These are phyloP conservation scores for Papilio gigon DNA, from an alignment of 2,888 invertebrate genomes.

Conservation along the genomic window DNA sequence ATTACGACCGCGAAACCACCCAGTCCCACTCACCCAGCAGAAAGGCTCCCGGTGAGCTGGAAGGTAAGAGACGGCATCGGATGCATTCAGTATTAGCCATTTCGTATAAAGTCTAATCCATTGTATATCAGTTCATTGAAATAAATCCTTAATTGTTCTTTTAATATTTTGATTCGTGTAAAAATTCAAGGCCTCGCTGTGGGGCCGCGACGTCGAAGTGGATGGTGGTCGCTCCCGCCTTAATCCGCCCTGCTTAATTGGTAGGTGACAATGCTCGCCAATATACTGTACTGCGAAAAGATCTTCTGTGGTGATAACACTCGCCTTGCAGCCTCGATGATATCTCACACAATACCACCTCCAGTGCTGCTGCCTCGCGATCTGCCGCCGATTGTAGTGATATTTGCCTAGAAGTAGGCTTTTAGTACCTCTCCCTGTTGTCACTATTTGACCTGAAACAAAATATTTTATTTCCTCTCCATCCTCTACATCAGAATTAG, in stretches of 20 bases:
- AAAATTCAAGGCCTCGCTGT: not conserved
- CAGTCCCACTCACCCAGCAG: too few relatives aligned
- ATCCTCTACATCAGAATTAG: not conserved
- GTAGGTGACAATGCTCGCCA: constrained; percentile 47
- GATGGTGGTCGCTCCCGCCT: not conserved
- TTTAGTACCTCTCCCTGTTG: constrained; percentile 42
- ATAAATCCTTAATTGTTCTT: not conserved
- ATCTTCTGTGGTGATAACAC: constrained; percentile 46
- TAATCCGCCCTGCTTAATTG: constrained; percentile 27
- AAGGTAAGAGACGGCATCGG: too few relatives aligned
- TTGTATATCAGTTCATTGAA: not conserved
- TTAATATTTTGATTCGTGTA: not conserved
- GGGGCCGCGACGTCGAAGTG: not conserved
- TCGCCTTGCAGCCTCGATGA: constrained; percentile 51
- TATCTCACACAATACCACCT: constrained; percentile 55
- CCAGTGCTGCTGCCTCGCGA: constrained; percentile 36
- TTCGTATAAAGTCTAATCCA: too few relatives aligned
- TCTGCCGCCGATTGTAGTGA: constrained; percentile 44
- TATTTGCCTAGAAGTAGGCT: constrained; percentile 38
- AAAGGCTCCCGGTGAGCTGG: too few relatives aligned
- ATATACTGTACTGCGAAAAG: constrained; percentile 36
- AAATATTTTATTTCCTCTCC: not conserved
- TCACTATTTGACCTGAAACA: constrained; percentile 44
- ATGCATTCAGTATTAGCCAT: too few relatives aligned
- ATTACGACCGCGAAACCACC: too few relatives aligned